Percentiles rank a stretch among this genome's conserved stretches.
phyloP scores from a whole-genome alignment of 2,888 invertebrate genomes.

The Pelosia muscerda region DNA sequence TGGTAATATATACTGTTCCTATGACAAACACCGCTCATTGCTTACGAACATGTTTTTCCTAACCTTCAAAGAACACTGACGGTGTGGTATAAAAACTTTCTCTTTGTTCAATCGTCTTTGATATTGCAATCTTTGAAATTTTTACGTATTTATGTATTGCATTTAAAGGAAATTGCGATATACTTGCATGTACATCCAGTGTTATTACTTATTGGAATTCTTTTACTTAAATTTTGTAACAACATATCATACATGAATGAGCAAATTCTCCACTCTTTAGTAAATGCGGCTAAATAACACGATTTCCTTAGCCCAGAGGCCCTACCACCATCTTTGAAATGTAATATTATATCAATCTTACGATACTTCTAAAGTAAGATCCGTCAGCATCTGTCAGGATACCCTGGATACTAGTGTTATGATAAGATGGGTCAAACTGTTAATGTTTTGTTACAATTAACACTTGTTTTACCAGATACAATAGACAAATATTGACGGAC shows the following conservation, averaged over 20 bases:
- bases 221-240: not conserved
- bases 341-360: too few relatives aligned
- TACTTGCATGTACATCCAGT: not conserved
- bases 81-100: constrained; percentile 18
- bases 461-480: too few relatives aligned
- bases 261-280: not conserved
- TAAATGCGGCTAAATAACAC: not conserved
- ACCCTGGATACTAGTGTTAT: too few relatives aligned
- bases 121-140: not conserved
- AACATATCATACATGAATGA: not conserved
- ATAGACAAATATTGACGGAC: too few relatives aligned
- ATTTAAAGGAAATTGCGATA: constrained; percentile 1
- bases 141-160: constrained; percentile 2
- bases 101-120: constrained; percentile 10
- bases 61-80: constrained; percentile 5
- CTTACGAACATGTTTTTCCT: constrained; percentile 5
- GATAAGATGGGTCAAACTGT: too few relatives aligned
- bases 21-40: constrained; percentile 10
- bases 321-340: too few relatives aligned
- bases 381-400: too few relatives aligned
- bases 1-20: constrained; percentile 17
- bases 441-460: too few relatives aligned
- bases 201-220: not conserved
- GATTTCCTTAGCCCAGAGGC: too few relatives aligned
- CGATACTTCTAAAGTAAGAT: too few relatives aligned